Base-by-base conservation (phyloP, 2,888 invertebrate genomes). In the Brachynemurus nebulosus region DNA sequence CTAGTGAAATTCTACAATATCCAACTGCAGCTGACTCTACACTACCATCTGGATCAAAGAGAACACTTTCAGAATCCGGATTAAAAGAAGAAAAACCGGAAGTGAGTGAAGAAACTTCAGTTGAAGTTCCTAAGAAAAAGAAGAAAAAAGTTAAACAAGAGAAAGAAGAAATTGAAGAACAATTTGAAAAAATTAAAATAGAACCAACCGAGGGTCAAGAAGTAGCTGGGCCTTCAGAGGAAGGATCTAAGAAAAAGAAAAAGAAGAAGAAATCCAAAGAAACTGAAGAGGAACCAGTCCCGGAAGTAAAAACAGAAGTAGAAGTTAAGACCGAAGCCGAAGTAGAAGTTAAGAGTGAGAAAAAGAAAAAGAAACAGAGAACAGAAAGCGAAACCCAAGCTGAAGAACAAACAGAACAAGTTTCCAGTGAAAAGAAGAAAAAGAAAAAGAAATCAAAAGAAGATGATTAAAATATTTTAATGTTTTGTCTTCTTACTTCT, bases 1-100 rank as follows among this genome's bases (percentile, higher is more conserved):
- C 48, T 56, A 85, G 90, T 55, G 86, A 92, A 68, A 76, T 89
- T 41, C 71, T 80, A 53, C 77, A 83, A 30, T 92, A 92, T 66
- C 76, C 81, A 37, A 69, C 73, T 7, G 83, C 80, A 3, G 81
- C 76, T 1, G 95, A 95, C 65, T 86, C 84, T 36, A 90, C 91
- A 0, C 61, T 92, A 33, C 76, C 78, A 17, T 69, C 70, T 50
- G 57, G 66, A 0, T 55, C 65, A 4, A 80, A 80, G 59, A 67
- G 80, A 16, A 74, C 75, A 52, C 67, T 74, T 54, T 70, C 72
- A 0, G 72, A 74, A 1, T 66, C 57, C 45, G n/a, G 58, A 49
- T 45, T 60, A 56, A 12, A 58, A 50, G 50, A 65, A 61, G 53
- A 44, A 45, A 52, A 51, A 47, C 48, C 51, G 27, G 49, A 45